These are phyloP conservation scores for Leucania comma DNA, from an alignment of 2,888 invertebrate genomes.

Conservation along the genomic window DNA sequence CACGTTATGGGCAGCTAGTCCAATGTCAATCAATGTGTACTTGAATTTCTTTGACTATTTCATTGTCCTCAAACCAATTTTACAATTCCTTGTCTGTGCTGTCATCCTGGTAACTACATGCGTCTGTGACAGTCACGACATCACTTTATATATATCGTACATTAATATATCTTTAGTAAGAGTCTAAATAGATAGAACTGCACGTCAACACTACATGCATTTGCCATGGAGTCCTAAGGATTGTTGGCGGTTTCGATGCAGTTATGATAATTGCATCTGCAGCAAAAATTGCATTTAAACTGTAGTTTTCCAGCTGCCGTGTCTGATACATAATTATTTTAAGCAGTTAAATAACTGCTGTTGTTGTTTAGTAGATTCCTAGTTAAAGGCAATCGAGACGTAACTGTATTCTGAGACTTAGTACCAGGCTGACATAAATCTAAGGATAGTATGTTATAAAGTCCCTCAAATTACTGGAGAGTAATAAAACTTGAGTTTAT, in stretches of 20 bases:
- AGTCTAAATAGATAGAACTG: background rate
- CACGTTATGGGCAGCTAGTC: background rate
- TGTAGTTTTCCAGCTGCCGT: background rate
- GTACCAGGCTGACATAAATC: slow-evolving; percentile 43
- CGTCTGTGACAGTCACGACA: background rate
- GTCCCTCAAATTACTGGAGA: slow-evolving; percentile 11
- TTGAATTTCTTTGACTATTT: background rate
- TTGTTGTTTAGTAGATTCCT: background rate
- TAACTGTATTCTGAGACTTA: slow-evolving; percentile 11
- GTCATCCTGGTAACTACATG: background rate
- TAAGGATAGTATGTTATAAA: slow-evolving; percentile 22
- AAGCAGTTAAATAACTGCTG: no score
- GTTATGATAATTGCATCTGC: background rate
- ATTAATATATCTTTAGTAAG: background rate
- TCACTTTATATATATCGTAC: background rate
- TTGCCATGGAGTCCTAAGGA: background rate
- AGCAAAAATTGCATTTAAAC: background rate
- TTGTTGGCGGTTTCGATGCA: background rate
- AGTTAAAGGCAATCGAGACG: slow-evolving; percentile 2
- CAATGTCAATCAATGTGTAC: background rate
- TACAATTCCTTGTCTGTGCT: background rate
- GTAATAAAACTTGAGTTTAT: slow-evolving; percentile 22
- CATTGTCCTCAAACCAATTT: background rate
- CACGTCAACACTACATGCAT: background rate
- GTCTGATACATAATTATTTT: no score